Evolutionary conservation across 2,888 invertebrate genomes (phyloP).

Genomic region (Iphiclides podalirius): DNA sequence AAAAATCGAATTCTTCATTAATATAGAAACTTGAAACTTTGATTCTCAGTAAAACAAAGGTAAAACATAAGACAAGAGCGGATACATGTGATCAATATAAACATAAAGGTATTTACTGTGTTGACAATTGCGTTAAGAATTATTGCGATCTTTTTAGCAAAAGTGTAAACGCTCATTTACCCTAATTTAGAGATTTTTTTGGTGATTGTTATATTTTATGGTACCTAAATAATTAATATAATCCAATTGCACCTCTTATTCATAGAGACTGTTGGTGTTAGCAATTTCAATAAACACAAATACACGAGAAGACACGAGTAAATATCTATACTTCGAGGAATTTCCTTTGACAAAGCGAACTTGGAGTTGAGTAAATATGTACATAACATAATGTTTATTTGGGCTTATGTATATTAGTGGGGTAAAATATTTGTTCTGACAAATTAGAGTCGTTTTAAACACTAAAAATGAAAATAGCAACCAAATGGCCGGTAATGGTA

Average conservation of each 20-base stretch:
- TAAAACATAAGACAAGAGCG: neutral
- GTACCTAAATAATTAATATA: too few species aligned
- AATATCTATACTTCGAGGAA: conserved; percentile 17
- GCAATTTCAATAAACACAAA: conserved; percentile 13
- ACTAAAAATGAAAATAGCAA: neutral
- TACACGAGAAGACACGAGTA: conserved; percentile 7
- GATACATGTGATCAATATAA: neutral
- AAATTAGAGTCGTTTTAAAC: neutral
- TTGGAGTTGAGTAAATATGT: conserved; percentile 7
- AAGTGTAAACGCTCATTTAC: neutral
- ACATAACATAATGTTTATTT: conserved; percentile 12
- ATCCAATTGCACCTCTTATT: too few species aligned
- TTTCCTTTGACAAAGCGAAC: conserved; percentile 21
- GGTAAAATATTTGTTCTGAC: neutral
- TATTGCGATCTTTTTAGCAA: conserved; percentile 2
- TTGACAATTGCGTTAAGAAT: conserved; percentile 5
- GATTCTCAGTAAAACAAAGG: neutral
- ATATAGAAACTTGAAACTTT: neutral
- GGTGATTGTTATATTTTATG: too few species aligned
- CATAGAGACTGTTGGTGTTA: too few species aligned
- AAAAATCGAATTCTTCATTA: too few species aligned
- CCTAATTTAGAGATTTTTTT: neutral
- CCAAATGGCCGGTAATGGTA: too few species aligned
- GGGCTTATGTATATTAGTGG: neutral
- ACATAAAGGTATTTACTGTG: conserved; percentile 9